Percentiles rank a stretch among this genome's conserved stretches.
These are phyloP conservation scores for Conomelus anceps DNA, from an alignment of 2,888 invertebrate species.

Conservation along the genomic window DNA sequence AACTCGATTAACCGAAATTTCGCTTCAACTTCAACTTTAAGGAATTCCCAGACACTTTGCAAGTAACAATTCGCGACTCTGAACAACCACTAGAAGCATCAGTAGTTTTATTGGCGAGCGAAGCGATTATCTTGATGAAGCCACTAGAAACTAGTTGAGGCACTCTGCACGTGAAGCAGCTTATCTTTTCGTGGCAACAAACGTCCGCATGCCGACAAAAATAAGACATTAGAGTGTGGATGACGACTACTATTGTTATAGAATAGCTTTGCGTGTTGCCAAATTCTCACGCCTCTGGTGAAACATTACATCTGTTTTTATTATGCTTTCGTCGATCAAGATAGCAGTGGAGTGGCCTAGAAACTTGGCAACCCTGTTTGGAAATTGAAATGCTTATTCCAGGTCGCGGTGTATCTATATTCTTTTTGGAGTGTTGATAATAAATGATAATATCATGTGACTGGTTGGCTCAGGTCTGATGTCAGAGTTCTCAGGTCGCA, in stretches of 20 bases:
- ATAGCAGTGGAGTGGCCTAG: not conserved
- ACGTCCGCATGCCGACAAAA: not conserved
- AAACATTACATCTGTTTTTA: not conserved
- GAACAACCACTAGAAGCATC: not conserved
- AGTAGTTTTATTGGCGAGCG: not conserved
- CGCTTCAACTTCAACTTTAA: no score
- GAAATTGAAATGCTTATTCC: not conserved
- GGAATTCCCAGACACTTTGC: not conserved
- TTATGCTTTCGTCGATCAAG: not conserved
- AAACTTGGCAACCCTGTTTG: not conserved
- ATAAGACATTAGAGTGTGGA: not conserved
- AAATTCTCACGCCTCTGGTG: not conserved
- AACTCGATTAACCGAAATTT: no score
- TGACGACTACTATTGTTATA: not conserved
- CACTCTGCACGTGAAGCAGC: not conserved
- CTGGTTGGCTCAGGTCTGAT: no score
- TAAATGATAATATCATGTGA: not conserved
- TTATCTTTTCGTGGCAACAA: not conserved
- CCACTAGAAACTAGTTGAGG: not conserved
- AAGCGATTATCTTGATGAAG: not conserved
- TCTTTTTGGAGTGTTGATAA: not conserved
- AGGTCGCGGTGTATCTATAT: not conserved
- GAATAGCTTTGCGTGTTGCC: not conserved
- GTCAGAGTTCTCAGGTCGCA: no score
- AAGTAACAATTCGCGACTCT: not conserved